Evolutionary conservation across 1,140 invertebrate species (phyloP).

Genomic region (Dendroctonus ponderosae): DNA sequence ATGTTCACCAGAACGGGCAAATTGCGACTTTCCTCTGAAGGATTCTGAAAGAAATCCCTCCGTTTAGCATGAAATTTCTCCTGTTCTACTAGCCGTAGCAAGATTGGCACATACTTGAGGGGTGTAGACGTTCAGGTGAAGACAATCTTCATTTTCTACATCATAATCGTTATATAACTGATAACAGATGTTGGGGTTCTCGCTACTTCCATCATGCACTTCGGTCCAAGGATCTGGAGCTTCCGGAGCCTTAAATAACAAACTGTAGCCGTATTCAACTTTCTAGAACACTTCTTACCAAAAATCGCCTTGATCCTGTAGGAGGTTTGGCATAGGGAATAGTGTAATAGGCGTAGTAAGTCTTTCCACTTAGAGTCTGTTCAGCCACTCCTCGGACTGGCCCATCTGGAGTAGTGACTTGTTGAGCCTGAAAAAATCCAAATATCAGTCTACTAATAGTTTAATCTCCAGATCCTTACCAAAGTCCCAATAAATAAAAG

Average conservation of each 20-base stretch:
- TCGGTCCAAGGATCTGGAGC: constrained; percentile 18
- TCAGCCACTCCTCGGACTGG: constrained; percentile 9
- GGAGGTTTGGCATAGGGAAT: constrained; percentile 27
- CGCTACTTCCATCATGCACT: constrained; percentile 12
- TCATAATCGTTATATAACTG: constrained; percentile 11
- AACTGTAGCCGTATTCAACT: not conserved
- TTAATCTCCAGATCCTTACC: no score
- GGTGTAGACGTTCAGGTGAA: constrained; percentile 16
- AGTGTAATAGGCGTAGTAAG: constrained; percentile 21
- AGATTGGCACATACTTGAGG: constrained; percentile 19
- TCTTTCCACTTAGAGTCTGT: constrained; percentile 1
- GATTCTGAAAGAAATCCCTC: constrained; percentile 2
- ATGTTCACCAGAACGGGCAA: constrained; percentile 21
- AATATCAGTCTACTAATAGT: no score
- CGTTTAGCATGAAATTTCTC: no score
- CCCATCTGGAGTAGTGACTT: constrained; percentile 26
- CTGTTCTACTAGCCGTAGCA: no score
- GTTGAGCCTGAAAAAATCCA: constrained; percentile 5
- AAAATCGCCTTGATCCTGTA: constrained; percentile 9
- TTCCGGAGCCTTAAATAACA: constrained; percentile 18
- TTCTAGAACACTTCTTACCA: not conserved
- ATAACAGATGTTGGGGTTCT: constrained; percentile 12
- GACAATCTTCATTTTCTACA: constrained; percentile 23
- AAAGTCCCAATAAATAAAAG: no score
- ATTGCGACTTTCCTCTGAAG: not conserved